Evolutionary conservation across 2,888 invertebrate species (phyloP), one percentile per base, ranked within the genome.

Genomic region (Drosophila leonis): DNA sequence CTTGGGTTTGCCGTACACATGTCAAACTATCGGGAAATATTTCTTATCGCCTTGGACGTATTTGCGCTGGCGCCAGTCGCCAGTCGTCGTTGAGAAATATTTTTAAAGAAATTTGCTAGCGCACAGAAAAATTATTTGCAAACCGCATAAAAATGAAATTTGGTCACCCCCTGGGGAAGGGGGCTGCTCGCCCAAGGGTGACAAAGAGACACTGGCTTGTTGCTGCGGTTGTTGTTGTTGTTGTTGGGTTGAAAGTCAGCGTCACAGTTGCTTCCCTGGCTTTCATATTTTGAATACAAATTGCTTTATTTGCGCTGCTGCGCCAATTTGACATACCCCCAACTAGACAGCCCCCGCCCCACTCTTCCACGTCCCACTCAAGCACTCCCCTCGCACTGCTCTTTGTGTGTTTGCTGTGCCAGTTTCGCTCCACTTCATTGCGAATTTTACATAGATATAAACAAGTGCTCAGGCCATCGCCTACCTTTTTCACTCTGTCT

Each of bases 261-360:
- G 78, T 79, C 86, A 78, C 82, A 81, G 86, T 79, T 77, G 84
- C 82, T 83, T 75, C 73, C 75, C 81, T 71, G 89, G 88, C 88
- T 88, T 92, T 91, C 91, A 91, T 92, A 92, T 92, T 92, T 92
- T 92, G 92, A 92, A 92, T 92, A 92, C 92, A 92, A 92, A 92
- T 92, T 92, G 91, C 92, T 92, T 92, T 90, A 91, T 90, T 91
- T 91, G 82, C 84, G 84, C 90, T 89, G 78, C 88, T 82, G 85
- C 79, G 75, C 75, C 85, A 87, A 80, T 90, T 85, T 88, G 77
- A 51, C 69, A 80, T 70, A 59, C 41, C 56, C 54, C 52, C 18
- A 42, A 33, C 56, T 33, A 56, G 42, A 42, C 10, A 27, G 56
- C 27, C 41, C 49, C 49, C 24, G 27, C 48, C 44, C 3, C 18